phyloP scores from a whole-genome alignment of 2,888 invertebrate genomes.

The Tetropium fuscum region DNA sequence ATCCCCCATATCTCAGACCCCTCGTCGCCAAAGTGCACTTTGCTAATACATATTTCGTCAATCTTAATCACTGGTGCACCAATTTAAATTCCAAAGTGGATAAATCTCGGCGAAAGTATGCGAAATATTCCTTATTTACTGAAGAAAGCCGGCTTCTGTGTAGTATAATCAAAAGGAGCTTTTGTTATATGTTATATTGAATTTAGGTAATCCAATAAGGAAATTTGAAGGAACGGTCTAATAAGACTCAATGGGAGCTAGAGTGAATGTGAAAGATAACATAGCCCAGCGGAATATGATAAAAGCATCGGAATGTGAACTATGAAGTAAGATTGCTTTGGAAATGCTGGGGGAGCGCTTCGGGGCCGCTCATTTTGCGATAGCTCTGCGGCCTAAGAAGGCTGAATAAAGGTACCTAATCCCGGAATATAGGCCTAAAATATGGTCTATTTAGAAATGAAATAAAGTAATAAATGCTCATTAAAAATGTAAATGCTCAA shows the following conservation, averaged over 20 bases:
- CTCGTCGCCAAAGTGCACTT: no score
- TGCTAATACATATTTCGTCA: no score
- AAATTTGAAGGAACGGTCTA: constrained; percentile 37
- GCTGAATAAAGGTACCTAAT: background rate
- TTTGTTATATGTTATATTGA: constrained; percentile 40
- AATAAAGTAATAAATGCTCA: no score
- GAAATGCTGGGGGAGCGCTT: constrained; percentile 32
- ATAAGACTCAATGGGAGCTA: constrained; percentile 42
- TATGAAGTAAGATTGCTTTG: constrained; percentile 44
- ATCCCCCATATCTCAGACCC: no score
- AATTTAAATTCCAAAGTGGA: background rate
- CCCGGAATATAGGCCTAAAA: background rate
- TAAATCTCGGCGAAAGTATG: background rate
- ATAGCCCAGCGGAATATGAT: constrained; percentile 38
- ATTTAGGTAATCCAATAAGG: constrained; percentile 48
- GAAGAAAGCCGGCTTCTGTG: no score
- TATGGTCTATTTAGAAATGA: no score
- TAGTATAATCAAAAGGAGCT: constrained; percentile 2
- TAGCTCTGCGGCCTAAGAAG: background rate
- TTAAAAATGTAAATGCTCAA: no score
- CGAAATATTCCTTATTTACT: constrained; percentile 2
- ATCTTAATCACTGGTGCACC: background rate
- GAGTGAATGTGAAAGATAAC: constrained; percentile 48
- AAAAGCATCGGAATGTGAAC: constrained; percentile 39
- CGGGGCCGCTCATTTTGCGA: background rate